phyloP scores from a whole-genome alignment of 2,797 vertebrate genomes.

The Malacoctenus gilli region DNA sequence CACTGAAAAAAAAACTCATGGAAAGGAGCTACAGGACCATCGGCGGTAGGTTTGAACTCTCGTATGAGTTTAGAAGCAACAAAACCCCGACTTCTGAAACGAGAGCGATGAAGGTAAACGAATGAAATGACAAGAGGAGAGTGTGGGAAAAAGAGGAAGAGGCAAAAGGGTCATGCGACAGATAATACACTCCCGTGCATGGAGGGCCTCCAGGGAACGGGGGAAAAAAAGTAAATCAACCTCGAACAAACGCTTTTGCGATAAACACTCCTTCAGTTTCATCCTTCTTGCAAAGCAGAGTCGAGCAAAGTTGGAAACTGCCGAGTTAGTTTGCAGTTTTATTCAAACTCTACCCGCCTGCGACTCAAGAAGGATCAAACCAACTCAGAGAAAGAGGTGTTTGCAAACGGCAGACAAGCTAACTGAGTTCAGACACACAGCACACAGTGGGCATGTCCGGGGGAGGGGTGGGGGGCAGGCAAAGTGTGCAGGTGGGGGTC shows the following conservation, averaged over 20 bases:
- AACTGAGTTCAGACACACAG: conserved; percentile 47
- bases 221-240: neutral
- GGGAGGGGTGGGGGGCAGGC: conserved; percentile 22
- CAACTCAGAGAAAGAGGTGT: too few species aligned
- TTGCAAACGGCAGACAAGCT: too few species aligned
- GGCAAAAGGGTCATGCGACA: neutral
- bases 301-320: neutral
- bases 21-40: too few species aligned
- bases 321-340: too few species aligned
- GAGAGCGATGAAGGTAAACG: too few species aligned
- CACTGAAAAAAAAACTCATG: conserved; percentile 28
- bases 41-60: too few species aligned
- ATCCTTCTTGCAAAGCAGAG: conserved; percentile 17
- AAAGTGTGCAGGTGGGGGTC: conserved; percentile 13
- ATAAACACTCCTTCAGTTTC: conserved; percentile 31
- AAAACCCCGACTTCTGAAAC: too few species aligned
- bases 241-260: conserved; percentile 48
- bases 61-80: too few species aligned
- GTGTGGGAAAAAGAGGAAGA: conserved; percentile 15
- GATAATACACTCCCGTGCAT: too few species aligned
- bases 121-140: conserved; percentile 17
- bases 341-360: too few species aligned
- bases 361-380: too few species aligned
- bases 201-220: too few species aligned
- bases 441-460: conserved; percentile 45